These are phyloP conservation scores for Malaclemys terrapin DNA, from an alignment of 2,113 vertebrate species.

Conservation along the genomic window DNA sequence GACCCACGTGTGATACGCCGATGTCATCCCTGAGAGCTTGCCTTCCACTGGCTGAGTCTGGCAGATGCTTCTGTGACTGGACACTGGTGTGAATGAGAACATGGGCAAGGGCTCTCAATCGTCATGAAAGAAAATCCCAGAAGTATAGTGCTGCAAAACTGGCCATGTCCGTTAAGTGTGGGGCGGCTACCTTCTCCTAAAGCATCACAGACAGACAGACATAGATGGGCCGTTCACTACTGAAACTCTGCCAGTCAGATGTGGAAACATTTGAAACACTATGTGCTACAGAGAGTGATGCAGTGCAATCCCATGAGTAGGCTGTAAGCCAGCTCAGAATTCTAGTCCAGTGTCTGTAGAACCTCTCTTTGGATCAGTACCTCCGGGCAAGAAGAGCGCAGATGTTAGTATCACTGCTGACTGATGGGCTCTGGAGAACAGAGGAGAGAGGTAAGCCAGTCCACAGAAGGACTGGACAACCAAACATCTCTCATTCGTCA, in stretches of 20 bases:
- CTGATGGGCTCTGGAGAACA: not conserved
- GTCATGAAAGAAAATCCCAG: not conserved
- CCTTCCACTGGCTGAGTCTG: not conserved
- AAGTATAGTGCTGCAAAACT: not conserved
- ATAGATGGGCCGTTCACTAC: not conserved
- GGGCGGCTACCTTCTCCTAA: not conserved
- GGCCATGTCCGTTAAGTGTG: not conserved
- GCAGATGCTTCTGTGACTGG: not conserved
- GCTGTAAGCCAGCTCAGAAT: not conserved
- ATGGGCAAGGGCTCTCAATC: not conserved
- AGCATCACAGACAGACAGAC: not conserved
- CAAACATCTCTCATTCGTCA: not conserved
- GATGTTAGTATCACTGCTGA: not conserved
- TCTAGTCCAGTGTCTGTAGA: not conserved
- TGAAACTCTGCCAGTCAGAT: not conserved
- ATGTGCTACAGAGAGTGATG: not conserved
- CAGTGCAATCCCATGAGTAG: not conserved
- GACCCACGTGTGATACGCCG: not conserved
- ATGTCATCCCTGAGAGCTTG: not conserved
- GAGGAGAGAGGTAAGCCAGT: not conserved
- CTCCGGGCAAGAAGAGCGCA: not conserved
- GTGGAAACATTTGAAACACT: not conserved
- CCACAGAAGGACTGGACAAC: not conserved
- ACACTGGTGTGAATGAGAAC: not conserved
- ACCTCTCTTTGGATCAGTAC: not conserved